Evolutionary conservation across 1,140 invertebrate species (phyloP), one percentile per base, ranked within the genome.

Genomic region (Eumeta japonica): DNA sequence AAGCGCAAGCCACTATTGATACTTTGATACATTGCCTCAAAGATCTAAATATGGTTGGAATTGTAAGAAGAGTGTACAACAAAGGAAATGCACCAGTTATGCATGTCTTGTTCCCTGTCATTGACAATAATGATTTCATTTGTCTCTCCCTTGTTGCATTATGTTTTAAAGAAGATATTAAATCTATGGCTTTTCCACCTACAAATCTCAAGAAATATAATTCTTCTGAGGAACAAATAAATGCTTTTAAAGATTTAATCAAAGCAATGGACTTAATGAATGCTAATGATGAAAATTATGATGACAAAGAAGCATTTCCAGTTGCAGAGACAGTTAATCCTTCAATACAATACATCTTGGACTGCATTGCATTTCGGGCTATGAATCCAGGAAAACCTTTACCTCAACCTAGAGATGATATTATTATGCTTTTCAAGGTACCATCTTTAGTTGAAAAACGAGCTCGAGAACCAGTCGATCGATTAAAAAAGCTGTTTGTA

Each of bases 101-200:
- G 72, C 64, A 50, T 56, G 73, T 48, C 17, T 46, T 77, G 3
- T 64, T 74, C 48, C 75, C 75, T 37, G 57, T 75, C 1, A 61
- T 76, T 38, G 70, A 77, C 43, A 43, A 46, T 16, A 47, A 62
- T 27, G 55, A 63, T 29, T 63, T 47, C 46, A 39, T 70, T 10
- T 75, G 66, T 39, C 46, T 77, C 3, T 74, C 73, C 16, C 63
- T 75, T 61, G 39, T 54, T 37, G 53, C 37, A 16, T 45, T 77
- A 16, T 64, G 62, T 45, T 77, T 45, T 34, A 75, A 73, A 48
- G 72, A 77, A 40, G 63, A 75, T 38, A 68, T 75, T 29, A 75
- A 73, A 43, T 50, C 63, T 40, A 72, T 75, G 62, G 45, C 56
- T 19, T 77, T 77, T 37, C 72, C 75, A 28, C 38, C 51, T 14